These are phyloP conservation scores for Panurus biarmicus DNA, from an alignment of 2,113 vertebrate genomes.

Conservation along the genomic window DNA sequence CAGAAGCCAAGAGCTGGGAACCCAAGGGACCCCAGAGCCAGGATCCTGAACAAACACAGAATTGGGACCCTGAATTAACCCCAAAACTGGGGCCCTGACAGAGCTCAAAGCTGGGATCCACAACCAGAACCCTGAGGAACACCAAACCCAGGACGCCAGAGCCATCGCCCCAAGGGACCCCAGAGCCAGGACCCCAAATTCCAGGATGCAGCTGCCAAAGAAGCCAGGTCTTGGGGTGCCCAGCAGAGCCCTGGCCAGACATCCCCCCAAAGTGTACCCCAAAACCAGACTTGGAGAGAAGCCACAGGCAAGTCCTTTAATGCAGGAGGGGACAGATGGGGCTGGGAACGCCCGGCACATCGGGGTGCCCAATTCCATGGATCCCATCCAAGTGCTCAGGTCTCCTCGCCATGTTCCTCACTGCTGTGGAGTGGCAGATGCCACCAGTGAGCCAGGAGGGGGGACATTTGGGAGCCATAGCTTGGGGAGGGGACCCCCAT, in stretches of 20 bases:
- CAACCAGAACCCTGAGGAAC: neutral
- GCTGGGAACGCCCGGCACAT: neutral
- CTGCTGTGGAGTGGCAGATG: fast-evolving
- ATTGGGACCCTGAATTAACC: neutral
- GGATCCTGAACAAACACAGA: neutral
- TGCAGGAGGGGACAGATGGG: fast-evolving
- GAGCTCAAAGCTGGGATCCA: neutral
- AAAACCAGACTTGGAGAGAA: neutral
- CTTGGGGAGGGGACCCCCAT: neutral
- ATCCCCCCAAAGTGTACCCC: fast-evolving
- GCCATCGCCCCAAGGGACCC: neutral
- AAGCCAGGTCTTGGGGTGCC: fast-evolving
- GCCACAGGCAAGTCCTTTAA: neutral
- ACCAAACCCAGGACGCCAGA: neutral
- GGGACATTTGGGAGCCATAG: neutral
- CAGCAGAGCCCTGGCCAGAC: fast-evolving
- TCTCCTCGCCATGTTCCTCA: neutral
- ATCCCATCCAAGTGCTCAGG: neutral
- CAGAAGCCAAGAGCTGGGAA: neutral
- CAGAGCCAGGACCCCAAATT: neutral
- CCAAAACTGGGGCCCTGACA: neutral
- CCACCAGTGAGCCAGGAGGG: fast-evolving
- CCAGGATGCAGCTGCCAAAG: fast-evolving
- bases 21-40: neutral
- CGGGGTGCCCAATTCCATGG: fast-evolving